These are phyloP conservation scores for Pristionchus fissidentatus DNA, from an alignment of 2,888 invertebrate species.

Conservation along the genomic window DNA sequence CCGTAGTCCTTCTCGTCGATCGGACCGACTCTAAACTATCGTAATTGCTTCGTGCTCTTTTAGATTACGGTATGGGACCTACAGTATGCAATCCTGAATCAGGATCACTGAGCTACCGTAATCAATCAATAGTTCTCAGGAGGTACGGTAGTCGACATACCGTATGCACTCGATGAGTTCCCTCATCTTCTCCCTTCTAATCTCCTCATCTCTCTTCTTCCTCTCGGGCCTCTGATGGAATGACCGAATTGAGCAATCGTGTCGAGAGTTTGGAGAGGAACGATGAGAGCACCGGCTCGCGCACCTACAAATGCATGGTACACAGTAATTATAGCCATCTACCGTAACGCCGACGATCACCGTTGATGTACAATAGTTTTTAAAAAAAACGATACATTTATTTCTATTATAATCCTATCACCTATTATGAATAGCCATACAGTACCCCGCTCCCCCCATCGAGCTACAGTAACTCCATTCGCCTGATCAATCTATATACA, in stretches of 20 bases:
- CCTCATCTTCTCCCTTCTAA: neutral
- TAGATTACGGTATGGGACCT: neutral
- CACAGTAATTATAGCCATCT: neutral
- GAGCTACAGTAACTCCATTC: neutral
- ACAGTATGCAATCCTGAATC: neutral
- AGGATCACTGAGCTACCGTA: neutral
- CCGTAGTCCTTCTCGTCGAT: constrained; percentile 41
- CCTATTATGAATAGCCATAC: neutral
- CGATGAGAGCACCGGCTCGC: constrained; percentile 5
- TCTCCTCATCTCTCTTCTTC: neutral
- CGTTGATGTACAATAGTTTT: neutral
- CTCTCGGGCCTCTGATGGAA: neutral
- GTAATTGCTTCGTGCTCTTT: no score
- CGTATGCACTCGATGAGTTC: constrained; percentile 45
- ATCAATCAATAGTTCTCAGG: neutral
- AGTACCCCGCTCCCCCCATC: neutral
- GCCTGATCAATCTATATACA: neutral
- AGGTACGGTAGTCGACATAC: neutral
- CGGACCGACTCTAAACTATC: neutral
- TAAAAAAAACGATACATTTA: neutral
- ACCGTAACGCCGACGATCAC: neutral
- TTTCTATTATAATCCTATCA: neutral
- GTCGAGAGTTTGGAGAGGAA: constrained; percentile 34
- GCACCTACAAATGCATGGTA: constrained; percentile 2
- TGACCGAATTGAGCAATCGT: neutral